Conservation (phyloP, 2,888 invertebrate species). For the Pollenia griseotomentosa region DNA sequence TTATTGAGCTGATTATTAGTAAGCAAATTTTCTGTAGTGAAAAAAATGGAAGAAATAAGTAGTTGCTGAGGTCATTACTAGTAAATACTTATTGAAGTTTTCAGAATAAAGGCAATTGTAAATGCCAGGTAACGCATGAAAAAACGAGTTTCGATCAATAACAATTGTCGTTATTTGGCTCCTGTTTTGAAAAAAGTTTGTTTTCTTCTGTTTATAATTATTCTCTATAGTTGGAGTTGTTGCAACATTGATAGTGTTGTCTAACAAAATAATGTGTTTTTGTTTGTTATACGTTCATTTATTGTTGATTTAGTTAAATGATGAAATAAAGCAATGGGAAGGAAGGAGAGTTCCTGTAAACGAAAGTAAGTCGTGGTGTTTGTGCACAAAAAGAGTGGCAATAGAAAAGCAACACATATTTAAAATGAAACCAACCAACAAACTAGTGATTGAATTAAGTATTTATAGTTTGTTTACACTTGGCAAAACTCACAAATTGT, state of each 20-base stretch:
- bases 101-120: too few species aligned
- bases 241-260: slow-evolving; percentile 51
- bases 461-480: slow-evolving; percentile 80
- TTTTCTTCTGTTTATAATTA: slow-evolving; percentile 10
- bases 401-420: slow-evolving; percentile 15
- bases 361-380: background rate
- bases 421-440: slow-evolving; percentile 54
- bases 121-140: too few species aligned
- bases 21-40: too few species aligned
- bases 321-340: background rate
- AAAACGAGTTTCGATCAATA: too few species aligned
- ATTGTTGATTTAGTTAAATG: slow-evolving; percentile 63
- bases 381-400: slow-evolving; percentile 32
- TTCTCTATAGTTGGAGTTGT: background rate
- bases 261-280: slow-evolving; percentile 62
- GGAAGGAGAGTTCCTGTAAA: background rate
- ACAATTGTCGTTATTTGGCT: too few species aligned
- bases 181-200: slow-evolving; percentile 19
- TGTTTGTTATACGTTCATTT: slow-evolving; percentile 40
- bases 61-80: too few species aligned
- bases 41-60: too few species aligned
- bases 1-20: too few species aligned
- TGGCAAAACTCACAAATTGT: slow-evolving; percentile 68
- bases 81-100: too few species aligned
- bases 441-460: slow-evolving; percentile 82